A percentile compares a stretch with the other conserved stretches of the same genome.
These are phyloP conservation scores for Spatulosminthurus flaviceps DNA, from an alignment of 2,888 invertebrate genomes.

Conservation along the genomic window DNA sequence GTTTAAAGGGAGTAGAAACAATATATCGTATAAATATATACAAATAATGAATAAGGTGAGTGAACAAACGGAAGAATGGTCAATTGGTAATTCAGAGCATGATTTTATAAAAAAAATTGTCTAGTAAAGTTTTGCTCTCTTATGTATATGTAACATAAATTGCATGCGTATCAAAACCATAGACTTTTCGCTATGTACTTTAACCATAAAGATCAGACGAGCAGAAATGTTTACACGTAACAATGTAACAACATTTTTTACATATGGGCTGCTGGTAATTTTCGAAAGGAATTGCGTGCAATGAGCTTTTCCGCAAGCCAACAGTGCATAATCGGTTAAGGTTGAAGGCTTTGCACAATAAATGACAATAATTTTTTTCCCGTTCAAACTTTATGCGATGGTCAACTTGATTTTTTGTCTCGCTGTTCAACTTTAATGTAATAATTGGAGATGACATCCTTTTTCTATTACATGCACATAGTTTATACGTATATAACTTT, in stretches of 20 bases:
- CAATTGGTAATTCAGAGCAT: slow-evolving; percentile 21
- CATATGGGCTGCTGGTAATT: too few relatives aligned
- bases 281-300: not conserved
- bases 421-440: not conserved
- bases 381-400: not conserved
- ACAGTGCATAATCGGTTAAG: slow-evolving; percentile 38
- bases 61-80: slow-evolving; percentile 26
- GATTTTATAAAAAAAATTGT: not conserved
- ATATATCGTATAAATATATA: not conserved
- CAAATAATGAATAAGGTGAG: not conserved
- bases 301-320: not conserved
- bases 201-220: too few relatives aligned
- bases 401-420: not conserved
- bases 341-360: slow-evolving; percentile 26
- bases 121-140: too few relatives aligned
- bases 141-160: too few relatives aligned
- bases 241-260: too few relatives aligned
- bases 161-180: too few relatives aligned
- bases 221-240: too few relatives aligned
- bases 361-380: not conserved
- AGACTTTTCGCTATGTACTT: too few relatives aligned
- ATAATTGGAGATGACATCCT: not conserved
- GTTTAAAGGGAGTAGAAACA: too few relatives aligned
- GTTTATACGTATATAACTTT: not conserved
- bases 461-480: not conserved